Base-by-base conservation (phyloP, 2,888 invertebrate species). In the Nasonovia ribisnigri region DNA sequence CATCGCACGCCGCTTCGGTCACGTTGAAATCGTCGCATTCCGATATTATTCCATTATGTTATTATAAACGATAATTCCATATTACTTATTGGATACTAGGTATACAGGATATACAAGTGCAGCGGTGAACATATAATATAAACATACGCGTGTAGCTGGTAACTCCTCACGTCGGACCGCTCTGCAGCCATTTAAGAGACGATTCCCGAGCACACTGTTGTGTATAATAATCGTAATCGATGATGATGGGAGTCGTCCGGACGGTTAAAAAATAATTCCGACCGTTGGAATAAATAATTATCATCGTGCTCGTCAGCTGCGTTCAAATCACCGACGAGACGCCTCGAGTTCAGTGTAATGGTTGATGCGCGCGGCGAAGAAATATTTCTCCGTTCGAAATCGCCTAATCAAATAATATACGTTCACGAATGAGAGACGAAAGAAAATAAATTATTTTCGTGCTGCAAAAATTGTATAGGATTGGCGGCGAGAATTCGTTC, bases 1-100 rank as follows among this genome's bases (percentile, higher is more conserved):
- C 36, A 20, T 36, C 36, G 3, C 1, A 11, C 51, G 11, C 24
- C 5, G 42, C 36, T 36, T 36, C 77, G 20, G 6, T 36, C 57
- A 16, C 89, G 54, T 43, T 88, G 67, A 88, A 92, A 92, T 57
- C 26, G 88, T 92, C 54, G 89, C 92, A 92, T 92, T 88, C 92
- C 92, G n/a, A 92, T 88, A 88, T 43, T 48, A 51, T n/a, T 42
- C 84, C 43, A 26, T 42, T 84, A 11, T 16, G 16, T 88, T 54
- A n/a, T 57, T 54, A 88, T 43, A 13, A 26, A 26, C 13, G 26
- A 36, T 77, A 77, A 77, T 77, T 36, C 42, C 36, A 20, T 77
- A 77, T 77, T 36, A 36, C 77, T 77, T 36, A 77, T 77, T 36
- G 36, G 36, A 77, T 77, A 77, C 36, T 77, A 77, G 13, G 4